These are phyloP conservation scores for Neodiprion lecontei DNA, from an alignment of 1,140 invertebrate species.

Conservation along the genomic window DNA sequence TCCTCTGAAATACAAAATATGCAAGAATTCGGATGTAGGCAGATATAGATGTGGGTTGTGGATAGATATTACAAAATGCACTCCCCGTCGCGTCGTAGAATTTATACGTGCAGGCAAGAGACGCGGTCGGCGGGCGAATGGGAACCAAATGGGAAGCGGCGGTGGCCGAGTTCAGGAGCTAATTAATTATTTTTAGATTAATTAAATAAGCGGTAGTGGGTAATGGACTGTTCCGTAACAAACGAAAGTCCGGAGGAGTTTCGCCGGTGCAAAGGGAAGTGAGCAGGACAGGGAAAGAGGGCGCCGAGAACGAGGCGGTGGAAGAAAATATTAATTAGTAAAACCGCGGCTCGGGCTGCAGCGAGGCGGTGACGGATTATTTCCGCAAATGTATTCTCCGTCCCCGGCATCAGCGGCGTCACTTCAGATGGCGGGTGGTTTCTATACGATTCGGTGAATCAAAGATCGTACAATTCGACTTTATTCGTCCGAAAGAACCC, in stretches of 20 bases:
- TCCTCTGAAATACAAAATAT: too few species aligned
- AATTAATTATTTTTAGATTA: conserved; percentile 1
- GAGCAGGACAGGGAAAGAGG: too few species aligned
- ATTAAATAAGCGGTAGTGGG: background rate
- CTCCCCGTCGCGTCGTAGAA: background rate
- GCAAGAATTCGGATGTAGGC: background rate
- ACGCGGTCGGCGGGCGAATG: background rate
- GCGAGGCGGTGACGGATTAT: too few species aligned
- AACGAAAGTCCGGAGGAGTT: too few species aligned
- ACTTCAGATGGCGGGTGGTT: background rate
- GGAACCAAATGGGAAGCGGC: background rate
- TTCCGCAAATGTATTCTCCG: too few species aligned
- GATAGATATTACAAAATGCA: background rate
- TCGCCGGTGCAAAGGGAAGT: too few species aligned
- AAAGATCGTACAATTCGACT: background rate
- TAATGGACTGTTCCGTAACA: background rate
- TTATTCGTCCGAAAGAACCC: background rate
- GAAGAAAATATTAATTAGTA: background rate
- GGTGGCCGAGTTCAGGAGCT: background rate
- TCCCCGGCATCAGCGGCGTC: background rate
- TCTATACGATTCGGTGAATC: background rate
- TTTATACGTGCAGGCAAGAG: background rate
- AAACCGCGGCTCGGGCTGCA: background rate
- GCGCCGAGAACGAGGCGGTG: too few species aligned
- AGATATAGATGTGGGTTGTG: background rate